phyloP scores from a whole-genome alignment of 2,888 invertebrate species.

The Chironomus riparius region DNA sequence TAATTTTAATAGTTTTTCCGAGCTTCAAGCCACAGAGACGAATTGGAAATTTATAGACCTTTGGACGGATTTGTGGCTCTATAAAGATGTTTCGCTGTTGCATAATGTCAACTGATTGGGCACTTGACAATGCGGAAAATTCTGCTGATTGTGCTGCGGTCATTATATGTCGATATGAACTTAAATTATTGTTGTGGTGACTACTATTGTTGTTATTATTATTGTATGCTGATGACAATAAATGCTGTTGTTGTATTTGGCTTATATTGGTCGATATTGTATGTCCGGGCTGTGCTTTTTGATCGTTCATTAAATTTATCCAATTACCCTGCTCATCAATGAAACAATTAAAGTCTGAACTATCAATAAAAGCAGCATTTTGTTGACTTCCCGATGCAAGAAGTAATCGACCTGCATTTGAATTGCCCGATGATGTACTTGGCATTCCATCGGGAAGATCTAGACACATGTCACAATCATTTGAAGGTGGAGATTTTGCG shows the following conservation, averaged over 20 bases:
- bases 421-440: conserved; percentile 30
- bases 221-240: background rate
- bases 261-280: conserved; percentile 18
- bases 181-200: conserved; percentile 6
- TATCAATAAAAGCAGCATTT: conserved; percentile 57
- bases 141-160: background rate
- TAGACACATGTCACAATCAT: conserved; percentile 20
- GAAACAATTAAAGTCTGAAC: conserved; percentile 75
- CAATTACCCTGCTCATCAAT: conserved; percentile 79
- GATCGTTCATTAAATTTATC: conserved; percentile 80
- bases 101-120: conserved; percentile 38
- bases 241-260: conserved; percentile 18
- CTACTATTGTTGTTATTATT: conserved; percentile 12
- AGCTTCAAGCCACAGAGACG: conserved; percentile 35
- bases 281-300: conserved; percentile 42
- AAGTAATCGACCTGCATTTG: conserved; percentile 34
- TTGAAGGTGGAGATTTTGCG: conserved; percentile 12
- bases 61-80: conserved; percentile 31
- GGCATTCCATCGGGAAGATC: conserved; percentile 10
- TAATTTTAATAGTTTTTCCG: conserved; percentile 60
- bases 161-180: background rate
- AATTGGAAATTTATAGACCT: conserved; percentile 39
- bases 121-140: conserved; percentile 28
- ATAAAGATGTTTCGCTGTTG: conserved; percentile 34
- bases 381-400: conserved; percentile 18